Evolutionary conservation across 2,888 invertebrate genomes (phyloP), one percentile per base, ranked within the genome.

Genomic region (Noctua janthina): DNA sequence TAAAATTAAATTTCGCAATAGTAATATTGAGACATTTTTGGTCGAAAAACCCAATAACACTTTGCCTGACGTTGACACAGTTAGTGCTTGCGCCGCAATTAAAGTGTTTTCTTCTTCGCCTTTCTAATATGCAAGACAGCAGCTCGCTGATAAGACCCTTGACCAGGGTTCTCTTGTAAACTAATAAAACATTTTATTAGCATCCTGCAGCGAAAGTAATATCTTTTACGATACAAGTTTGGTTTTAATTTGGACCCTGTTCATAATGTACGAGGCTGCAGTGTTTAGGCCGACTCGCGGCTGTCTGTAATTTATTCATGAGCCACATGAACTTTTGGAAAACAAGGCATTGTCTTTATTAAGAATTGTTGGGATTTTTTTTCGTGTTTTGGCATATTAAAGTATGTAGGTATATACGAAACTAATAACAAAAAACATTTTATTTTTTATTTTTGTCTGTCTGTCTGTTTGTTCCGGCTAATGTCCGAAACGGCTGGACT

Each of bases 141-240:
- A 35, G 35, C 35, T 3, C 10, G 0, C 64, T 35, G 17, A 17
- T 17, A 17, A 35, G 35, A 64, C 64, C 29, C 62, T 64, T 35
- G 23, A 67, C 39, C 35, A 74, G n/a, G n/a, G 68, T 56, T n/a
- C 13, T 49, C 74, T 59, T 74, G 81, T 80, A 59, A 73, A 85
- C 80, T 54, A 82, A 85, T 85, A 85, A 85, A 82, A 82, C 43
- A 85, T 82, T 82, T 82, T 80, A 82, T 82, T 85, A 81, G 23
- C 20, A 5, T 69, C 46, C 54, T 35, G 49, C 56, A 74, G 74
- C 35, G 51, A 35, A 80, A 85, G 85, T 74, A 56, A 80, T 70
- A 80, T 85, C 74, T 82, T 82, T 85, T 82, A 82, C 70, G 82
- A 82, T 74, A 70, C 85, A 66, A 74, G 62, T 70, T 85, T n/a